These are phyloP conservation scores for Ifrita kowaldi DNA, from an alignment of 2,113 vertebrate species.

Conservation along the genomic window DNA sequence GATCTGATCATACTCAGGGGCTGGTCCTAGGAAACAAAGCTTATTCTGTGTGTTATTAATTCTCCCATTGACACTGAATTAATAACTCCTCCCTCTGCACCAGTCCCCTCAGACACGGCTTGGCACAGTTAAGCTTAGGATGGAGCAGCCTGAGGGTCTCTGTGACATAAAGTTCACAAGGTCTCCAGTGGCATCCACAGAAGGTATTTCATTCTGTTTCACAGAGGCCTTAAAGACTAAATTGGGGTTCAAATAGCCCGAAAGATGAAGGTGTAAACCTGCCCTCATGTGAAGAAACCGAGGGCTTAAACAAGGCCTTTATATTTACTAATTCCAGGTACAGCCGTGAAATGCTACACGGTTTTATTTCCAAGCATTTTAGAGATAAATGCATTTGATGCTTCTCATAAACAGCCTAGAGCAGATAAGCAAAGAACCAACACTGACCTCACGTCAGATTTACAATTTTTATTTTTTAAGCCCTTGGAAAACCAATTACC, in stretches of 20 bases:
- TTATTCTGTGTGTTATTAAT: not conserved
- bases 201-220: slow-evolving; percentile 8
- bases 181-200: not conserved
- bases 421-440: slow-evolving; percentile 23
- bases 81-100: not conserved
- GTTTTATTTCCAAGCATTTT: slow-evolving; percentile 13
- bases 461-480: slow-evolving; percentile 39
- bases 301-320: slow-evolving; percentile 6
- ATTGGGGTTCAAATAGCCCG: not conserved
- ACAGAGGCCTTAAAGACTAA: slow-evolving; percentile 2
- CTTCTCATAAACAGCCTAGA: not conserved
- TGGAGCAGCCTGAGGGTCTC: not conserved
- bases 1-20: not conserved
- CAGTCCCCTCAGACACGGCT: not conserved
- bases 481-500: slow-evolving; percentile 32
- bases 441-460: not conserved
- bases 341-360: not conserved
- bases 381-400: slow-evolving; percentile 32
- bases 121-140: not conserved
- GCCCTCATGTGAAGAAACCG: not conserved
- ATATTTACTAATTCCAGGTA: not conserved
- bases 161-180: not conserved
- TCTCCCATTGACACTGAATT: not conserved
- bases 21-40: not conserved
- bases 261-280: not conserved